phyloP scores from a whole-genome alignment of 2,113 vertebrate genomes.

The Trochalopteron elliotii region DNA sequence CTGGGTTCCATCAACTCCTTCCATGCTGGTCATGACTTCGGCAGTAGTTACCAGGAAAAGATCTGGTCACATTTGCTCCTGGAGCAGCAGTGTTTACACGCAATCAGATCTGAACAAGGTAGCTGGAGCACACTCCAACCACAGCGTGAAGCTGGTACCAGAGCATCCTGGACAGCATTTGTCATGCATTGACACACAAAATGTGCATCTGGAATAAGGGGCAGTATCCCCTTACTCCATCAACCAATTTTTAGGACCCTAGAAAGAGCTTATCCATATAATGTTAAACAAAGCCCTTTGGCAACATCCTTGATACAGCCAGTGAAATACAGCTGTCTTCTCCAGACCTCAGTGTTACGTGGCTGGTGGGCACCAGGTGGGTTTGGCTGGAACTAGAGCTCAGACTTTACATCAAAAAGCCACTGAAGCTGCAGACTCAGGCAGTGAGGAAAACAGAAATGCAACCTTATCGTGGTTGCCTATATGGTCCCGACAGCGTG shows the following conservation, averaged over 20 bases:
- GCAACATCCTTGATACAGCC: background rate
- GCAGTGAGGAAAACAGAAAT: background rate
- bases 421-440: background rate
- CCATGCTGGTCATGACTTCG: rapidly evolving
- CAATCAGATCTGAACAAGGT: background rate
- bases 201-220: background rate
- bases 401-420: background rate
- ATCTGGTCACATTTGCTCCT: background rate
- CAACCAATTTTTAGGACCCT: background rate
- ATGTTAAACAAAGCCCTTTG: background rate
- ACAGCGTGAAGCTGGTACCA: rapidly evolving
- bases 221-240: background rate
- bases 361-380: rapidly evolving
- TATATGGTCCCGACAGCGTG: background rate
- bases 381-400: background rate
- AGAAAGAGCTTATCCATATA: background rate
- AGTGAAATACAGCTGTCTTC: background rate
- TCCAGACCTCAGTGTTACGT: background rate
- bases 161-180: background rate
- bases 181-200: background rate
- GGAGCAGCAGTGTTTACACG: background rate
- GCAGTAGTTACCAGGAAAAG: background rate
- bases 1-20: background rate
- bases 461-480: background rate
- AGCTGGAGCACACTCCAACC: rapidly evolving